Base-by-base conservation (phyloP, 2,113 vertebrate genomes). In the Malurus cyaneus region DNA sequence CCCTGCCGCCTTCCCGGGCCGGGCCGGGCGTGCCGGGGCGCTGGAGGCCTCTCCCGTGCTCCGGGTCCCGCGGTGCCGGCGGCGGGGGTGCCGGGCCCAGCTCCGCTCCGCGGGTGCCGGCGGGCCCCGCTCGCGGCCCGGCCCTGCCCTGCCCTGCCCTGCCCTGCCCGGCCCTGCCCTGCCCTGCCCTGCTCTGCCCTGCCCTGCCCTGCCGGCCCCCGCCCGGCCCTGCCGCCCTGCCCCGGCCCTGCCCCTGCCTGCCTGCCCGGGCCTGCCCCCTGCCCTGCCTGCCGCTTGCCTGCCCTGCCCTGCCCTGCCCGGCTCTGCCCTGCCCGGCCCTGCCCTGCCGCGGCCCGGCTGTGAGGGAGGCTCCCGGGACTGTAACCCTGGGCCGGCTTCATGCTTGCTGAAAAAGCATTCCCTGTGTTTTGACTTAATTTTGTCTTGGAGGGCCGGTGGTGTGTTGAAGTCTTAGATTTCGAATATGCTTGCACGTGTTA, bases 321-420 rank as follows among this genome's bases (percentile, higher is more conserved):
- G n/a, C n/a, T n/a, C n/a, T n/a, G n/a, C n/a, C 8, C 79, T 44
- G 17, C 28, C 47, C 41, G 23, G 49, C 32, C 46, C 54, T 13
- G 49, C 70, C 12, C 12, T 5, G 77, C 7, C 21, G 31, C 60
- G 12, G 49, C 60, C 24, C 24, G 2, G 47, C 52, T 8, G 11
- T 2, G 25, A 3, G 1, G 23, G 47, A 9, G 16, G 3, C 12
- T 18, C 1, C 24, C 57, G 3, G 61, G 4, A 25, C 81, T 20
- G 23, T 10, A 8, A 8, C 67, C 4, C 12, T 1, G 34, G 25
- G 13, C 8, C 16, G 24, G 31, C n/a, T 9, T 0, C 8, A 18
- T 32, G 18, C 14, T 23, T 8, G 14, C 29, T 14, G 3, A 24
- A 64, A 61, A 28, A 8, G 3, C 2, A 3, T 61, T 17, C 19